Evolutionary conservation across 2,797 vertebrate species (phyloP), one percentile per base, ranked within the genome.

Genomic region (Neosilurus mollespiculum): DNA sequence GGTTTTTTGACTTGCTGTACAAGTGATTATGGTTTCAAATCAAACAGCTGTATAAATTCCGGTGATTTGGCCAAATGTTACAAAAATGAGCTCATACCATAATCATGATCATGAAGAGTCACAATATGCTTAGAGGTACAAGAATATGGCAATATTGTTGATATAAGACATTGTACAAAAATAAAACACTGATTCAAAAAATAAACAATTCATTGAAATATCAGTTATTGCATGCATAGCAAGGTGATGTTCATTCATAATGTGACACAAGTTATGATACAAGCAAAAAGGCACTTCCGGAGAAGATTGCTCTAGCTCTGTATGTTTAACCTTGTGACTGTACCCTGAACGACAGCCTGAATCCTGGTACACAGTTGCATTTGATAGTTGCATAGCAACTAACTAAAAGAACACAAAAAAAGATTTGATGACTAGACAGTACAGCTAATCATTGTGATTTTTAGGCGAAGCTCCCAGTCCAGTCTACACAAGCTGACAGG

Each of bases 311-410:
- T 81, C 67, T 51, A 81, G 67, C 56, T 26, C 51, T 61, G 37
- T 73, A 81, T 64, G 26, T 69, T 34, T 73, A 78, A 73, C 65
- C 3, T 24, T 34, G 37, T 37, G n/a, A 58, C 53, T 75, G 73
- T 26, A 79, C 81, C 83, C 78, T 77, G 58, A 73, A 84, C 51
- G 62, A 87, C 83, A 84, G 93, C 91, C n/a, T 85, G 86, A 86
- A 81, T 77, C 78, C 66, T 93, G 96, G 90, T 87, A 91, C 91
- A 85, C 87, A 79, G 87, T 92, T 92, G 92, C 87, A 88, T 90
- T 93, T 91, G 91, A 93, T 88, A 94, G 95, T 96, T 96, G 95
- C 95, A 95, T 92, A 95, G 94, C 92, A 95, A 95, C 95, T 93
- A 94, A 94, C 92, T 75, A 93, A 91, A 93, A 89, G 92, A 34